phyloP scores from a whole-genome alignment of 2,888 invertebrate genomes.

The Volucella inanis region DNA sequence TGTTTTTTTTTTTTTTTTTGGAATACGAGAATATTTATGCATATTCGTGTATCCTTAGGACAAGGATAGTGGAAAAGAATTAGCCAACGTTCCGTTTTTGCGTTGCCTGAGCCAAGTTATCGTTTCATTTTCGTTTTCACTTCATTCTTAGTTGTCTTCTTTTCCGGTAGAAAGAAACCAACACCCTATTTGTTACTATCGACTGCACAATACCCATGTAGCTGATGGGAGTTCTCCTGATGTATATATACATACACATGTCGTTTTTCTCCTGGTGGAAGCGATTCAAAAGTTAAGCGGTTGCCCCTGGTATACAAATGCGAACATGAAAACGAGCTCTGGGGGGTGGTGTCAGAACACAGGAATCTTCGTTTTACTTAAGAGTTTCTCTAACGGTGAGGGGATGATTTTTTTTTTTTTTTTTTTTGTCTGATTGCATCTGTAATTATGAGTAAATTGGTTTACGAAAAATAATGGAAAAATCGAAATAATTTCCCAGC shows the following conservation, averaged over 20 bases:
- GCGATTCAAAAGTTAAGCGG: slow-evolving; percentile 28
- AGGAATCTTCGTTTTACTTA: slow-evolving; percentile 4
- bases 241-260: background rate
- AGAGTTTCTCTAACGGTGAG: slow-evolving; percentile 4
- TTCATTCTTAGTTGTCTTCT: slow-evolving; percentile 10
- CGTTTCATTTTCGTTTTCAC: slow-evolving; percentile 47
- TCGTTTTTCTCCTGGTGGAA: background rate
- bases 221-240: slow-evolving; percentile 3
- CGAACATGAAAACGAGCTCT: background rate
- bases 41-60: slow-evolving; percentile 1
- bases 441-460: slow-evolving; percentile 58
- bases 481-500: background rate
- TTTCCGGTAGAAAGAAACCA: background rate
- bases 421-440: slow-evolving; percentile 26
- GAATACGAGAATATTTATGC: slow-evolving; percentile 9
- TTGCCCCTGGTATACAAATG: slow-evolving; percentile 12
- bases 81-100: slow-evolving; percentile 24
- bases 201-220: slow-evolving; percentile 9
- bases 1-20: slow-evolving; percentile 8
- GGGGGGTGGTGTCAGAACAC: background rate
- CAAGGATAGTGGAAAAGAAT: slow-evolving; percentile 11
- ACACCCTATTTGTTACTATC: slow-evolving; percentile 10
- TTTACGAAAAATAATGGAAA: slow-evolving; percentile 18
- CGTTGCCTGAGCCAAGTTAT: slow-evolving; percentile 34
- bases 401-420: background rate